Conservation (phyloP, 2,797 vertebrate genomes). For the Tauraco hartlaubi region DNA sequence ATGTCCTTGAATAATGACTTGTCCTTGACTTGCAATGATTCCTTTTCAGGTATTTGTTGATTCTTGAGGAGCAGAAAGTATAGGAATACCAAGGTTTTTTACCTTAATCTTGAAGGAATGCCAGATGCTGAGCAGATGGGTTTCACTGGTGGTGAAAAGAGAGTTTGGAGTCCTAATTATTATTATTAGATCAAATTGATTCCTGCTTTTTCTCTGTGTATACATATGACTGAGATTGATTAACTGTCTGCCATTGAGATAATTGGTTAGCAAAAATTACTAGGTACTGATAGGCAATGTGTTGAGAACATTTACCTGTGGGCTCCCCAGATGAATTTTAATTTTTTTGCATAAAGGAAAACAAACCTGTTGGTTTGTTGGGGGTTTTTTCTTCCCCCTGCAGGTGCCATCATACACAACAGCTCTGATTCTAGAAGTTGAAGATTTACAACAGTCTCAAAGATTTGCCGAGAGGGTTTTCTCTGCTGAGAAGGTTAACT, state of each 20-base stretch:
- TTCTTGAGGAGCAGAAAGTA: not conserved
- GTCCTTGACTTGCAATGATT: not conserved
- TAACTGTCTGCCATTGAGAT: not conserved
- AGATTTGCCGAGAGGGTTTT: not conserved
- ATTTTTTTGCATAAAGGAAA: not conserved
- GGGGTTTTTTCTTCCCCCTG: not conserved
- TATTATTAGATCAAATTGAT: not conserved
- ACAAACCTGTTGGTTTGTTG: not conserved
- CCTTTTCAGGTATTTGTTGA: not conserved
- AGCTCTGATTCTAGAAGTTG: not conserved
- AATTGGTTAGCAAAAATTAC: not conserved
- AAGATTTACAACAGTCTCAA: not conserved
- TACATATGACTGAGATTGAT: not conserved
- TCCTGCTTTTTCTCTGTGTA: not conserved
- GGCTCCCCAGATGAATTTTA: not conserved
- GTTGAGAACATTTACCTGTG: not conserved
- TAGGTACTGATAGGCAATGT: not conserved
- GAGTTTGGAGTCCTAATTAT: not conserved
- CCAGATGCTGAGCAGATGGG: not conserved
- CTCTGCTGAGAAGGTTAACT: not conserved
- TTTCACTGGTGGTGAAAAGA: not conserved
- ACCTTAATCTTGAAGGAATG: not conserved
- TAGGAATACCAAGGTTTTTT: not conserved
- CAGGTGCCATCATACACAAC: not conserved
- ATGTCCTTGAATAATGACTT: not conserved